Base-by-base conservation (phyloP, 2,888 invertebrate genomes). In the Ochropleura plecta region DNA sequence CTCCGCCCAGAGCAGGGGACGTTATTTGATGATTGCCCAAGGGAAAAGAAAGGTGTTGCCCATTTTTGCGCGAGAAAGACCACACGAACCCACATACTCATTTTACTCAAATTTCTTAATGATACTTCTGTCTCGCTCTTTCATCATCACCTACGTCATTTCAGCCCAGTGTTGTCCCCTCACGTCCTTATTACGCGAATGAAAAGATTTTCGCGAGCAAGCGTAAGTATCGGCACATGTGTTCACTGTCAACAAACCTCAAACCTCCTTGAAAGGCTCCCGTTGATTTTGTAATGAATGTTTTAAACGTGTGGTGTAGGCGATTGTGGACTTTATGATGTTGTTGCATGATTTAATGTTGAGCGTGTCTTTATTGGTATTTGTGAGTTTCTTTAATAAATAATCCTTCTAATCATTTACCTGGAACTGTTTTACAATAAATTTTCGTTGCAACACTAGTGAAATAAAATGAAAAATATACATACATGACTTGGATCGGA, bases 211-310 rank as follows among this genome's bases (percentile, higher is more conserved):
- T 65, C 44, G 6, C 40, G 18, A 51, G 42, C 51, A 71, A 64
- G 63, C 66, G 16, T 70, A 73, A 82, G 72, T 82, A 82, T 62
- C 57, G 44, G 65, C 63, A 60, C 40, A 44, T 76, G 59, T 70
- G 66, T 48, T 65, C 49, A 18, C 53, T 65, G 70, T 76, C 51
- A 76, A 70, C 60, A 64, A 5, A 20, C 63, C 51, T 74, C 51
- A 67, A 46, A 70, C 9, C 20, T 12, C 51, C 14, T 42, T 77
- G 67, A 65, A 74, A 72, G 16, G 51, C 14, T 55, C 8, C 10
- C 30, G 63, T 70, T 78, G 70, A 74, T 70, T 81, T 77, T 75
- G 70, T 78, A 68, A 78, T 74, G 64, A 80, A 51, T 30, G 8
- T 18, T 65, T 53, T 68, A 12, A 49, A 16, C 16, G 46, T 40